These are phyloP conservation scores for Acanthosepion esculentum DNA, from an alignment of 2,888 invertebrate species.

Conservation along the genomic window DNA sequence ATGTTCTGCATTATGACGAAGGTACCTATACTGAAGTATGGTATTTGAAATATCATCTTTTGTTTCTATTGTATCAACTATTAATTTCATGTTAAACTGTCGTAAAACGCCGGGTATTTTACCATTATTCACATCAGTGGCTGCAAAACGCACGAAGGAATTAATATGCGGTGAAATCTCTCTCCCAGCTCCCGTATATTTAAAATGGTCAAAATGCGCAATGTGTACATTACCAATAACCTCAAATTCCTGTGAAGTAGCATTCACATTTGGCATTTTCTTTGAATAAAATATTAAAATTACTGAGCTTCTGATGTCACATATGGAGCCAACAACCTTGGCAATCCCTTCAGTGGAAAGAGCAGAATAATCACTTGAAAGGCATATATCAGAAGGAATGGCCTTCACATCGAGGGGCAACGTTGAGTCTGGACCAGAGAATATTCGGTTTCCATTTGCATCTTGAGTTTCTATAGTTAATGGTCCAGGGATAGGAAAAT, in stretches of 20 bases:
- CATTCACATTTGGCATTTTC: neutral
- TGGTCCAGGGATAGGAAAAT: neutral
- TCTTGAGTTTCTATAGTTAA: slow-evolving; percentile 55
- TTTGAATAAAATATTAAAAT: neutral
- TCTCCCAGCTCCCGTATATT: slow-evolving; percentile 53
- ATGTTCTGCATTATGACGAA: no score
- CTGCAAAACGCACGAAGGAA: slow-evolving; percentile 55
- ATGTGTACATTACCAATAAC: slow-evolving; percentile 55
- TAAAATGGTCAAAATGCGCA: slow-evolving; percentile 54
- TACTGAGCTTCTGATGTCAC: neutral
- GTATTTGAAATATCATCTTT: neutral
- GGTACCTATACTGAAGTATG: neutral
- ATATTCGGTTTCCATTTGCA: slow-evolving; percentile 53
- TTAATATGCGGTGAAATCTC: slow-evolving; percentile 54
- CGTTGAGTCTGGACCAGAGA: slow-evolving; percentile 58
- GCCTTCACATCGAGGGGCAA: slow-evolving; percentile 37
- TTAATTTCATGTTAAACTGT: neutral
- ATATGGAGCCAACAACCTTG: neutral
- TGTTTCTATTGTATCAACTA: neutral
- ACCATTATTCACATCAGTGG: slow-evolving; percentile 54
- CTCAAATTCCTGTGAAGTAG: neutral
- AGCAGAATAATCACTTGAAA: neutral
- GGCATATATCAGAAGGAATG: neutral
- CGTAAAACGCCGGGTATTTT: slow-evolving; percentile 50
- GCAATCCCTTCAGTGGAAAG: neutral